Percentiles rank a stretch among this genome's conserved stretches.
Evolutionary conservation across 2,888 invertebrate genomes (phyloP).

Genomic region (Halictus quadricinctus): DNA sequence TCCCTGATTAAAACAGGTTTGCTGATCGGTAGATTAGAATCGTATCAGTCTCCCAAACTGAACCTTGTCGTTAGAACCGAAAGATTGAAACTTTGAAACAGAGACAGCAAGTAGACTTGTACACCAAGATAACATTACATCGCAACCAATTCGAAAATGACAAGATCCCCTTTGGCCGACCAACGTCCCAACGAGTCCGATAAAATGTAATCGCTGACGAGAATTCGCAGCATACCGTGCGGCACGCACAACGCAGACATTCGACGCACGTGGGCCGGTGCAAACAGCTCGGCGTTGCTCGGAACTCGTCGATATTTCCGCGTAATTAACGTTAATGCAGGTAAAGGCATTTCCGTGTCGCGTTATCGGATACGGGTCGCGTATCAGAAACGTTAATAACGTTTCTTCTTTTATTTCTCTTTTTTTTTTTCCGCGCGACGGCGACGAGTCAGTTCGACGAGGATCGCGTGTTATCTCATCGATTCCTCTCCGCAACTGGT

Average conservation of each 20-base stretch:
- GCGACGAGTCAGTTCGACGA: constrained; percentile 10
- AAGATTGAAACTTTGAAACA: no score
- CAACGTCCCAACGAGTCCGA: not conserved
- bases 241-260: not conserved
- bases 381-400: constrained; percentile 38
- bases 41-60: no score
- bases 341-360: constrained; percentile 49
- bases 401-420: not conserved
- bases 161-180: not conserved
- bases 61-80: no score
- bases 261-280: not conserved
- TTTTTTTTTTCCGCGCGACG: not conserved
- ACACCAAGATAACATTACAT: not conserved
- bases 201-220: not conserved
- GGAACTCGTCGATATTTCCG: not conserved
- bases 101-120: not conserved
- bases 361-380: constrained; percentile 29
- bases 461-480: constrained; percentile 60
- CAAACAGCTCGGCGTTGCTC: not conserved
- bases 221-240: not conserved
- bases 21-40: no score
- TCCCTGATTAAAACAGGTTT: no score
- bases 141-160: not conserved
- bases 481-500: constrained; percentile 60
- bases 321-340: constrained; percentile 20